phyloP scores from a whole-genome alignment of 2,113 vertebrate genomes.

The Aspiorhynchus laticeps region DNA sequence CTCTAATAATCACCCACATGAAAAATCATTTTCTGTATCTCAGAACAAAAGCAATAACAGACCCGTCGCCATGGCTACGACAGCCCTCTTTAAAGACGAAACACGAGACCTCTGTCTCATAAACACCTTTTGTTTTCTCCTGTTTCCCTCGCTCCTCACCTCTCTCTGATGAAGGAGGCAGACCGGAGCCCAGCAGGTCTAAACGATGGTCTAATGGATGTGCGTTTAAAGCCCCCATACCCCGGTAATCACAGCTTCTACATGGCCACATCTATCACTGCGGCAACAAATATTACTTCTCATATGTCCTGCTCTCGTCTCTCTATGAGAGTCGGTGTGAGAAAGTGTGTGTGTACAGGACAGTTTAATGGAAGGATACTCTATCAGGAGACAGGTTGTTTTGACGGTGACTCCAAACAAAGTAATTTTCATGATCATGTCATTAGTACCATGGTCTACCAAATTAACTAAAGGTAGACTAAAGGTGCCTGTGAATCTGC shows the following conservation, averaged over 20 bases:
- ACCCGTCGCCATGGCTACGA: constrained; percentile 47
- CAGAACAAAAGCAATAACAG: constrained; percentile 53
- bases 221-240: constrained; percentile 68
- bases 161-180: constrained; percentile 42
- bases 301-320: constrained; percentile 57
- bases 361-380: constrained; percentile 72
- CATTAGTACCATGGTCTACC: not conserved
- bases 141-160: constrained; percentile 27
- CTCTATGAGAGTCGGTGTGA: not conserved
- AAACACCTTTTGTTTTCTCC: constrained; percentile 26
- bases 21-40: constrained; percentile 41
- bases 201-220: constrained; percentile 71
- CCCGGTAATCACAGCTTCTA: constrained; percentile 67
- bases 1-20: constrained; percentile 18
- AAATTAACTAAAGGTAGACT: not conserved
- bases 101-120: constrained; percentile 25
- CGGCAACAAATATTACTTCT: constrained; percentile 72
- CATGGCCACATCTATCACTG: constrained; percentile 71
- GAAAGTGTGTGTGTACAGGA: constrained; percentile 35
- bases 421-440: constrained; percentile 66
- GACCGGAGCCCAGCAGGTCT: constrained; percentile 59
- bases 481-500: not conserved
- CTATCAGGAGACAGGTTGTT: constrained; percentile 70
- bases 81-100: constrained; percentile 33
- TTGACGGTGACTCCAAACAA: constrained; percentile 72